Evolutionary conservation across 1,140 invertebrate species (phyloP).

Genomic region (Delia radicum): DNA sequence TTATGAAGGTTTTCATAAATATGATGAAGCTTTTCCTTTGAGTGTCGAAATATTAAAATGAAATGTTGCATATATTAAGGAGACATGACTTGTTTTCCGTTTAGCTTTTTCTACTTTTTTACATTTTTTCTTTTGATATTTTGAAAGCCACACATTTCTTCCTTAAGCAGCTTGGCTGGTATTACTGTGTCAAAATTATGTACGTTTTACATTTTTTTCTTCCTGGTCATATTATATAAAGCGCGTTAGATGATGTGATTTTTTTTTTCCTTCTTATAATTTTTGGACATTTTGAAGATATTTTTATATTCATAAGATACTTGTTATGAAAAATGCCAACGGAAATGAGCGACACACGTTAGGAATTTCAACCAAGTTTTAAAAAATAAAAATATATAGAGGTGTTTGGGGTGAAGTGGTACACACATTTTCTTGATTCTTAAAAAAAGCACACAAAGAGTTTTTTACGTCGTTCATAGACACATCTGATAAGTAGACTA

Average conservation of each 20-base stretch:
- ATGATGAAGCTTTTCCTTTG: not conserved
- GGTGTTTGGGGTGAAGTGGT: too few species aligned
- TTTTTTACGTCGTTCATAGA: too few species aligned
- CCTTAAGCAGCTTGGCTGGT: not conserved
- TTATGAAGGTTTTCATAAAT: too few species aligned
- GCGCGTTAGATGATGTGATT: not conserved
- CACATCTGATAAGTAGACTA: too few species aligned
- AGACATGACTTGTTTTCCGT: slow-evolving; percentile 25
- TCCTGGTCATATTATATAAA: slow-evolving; percentile 4
- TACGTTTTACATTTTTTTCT: not conserved
- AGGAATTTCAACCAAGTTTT: not conserved
- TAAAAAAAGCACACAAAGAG: too few species aligned
- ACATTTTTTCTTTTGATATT: not conserved
- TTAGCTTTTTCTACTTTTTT: not conserved
- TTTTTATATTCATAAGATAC: slow-evolving; percentile 28
- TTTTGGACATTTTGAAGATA: slow-evolving; percentile 23
- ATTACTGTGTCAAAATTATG: not conserved
- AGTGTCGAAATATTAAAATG: not conserved
- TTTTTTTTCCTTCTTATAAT: not conserved
- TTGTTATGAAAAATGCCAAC: slow-evolving; percentile 30
- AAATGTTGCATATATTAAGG: slow-evolving; percentile 31
- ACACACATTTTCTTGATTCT: too few species aligned
- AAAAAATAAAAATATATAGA: not conserved
- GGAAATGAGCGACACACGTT: slow-evolving; percentile 32
- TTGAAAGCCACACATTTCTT: not conserved